Conservation (phyloP, 2,888 invertebrate species). For the Thelaira solivaga region DNA sequence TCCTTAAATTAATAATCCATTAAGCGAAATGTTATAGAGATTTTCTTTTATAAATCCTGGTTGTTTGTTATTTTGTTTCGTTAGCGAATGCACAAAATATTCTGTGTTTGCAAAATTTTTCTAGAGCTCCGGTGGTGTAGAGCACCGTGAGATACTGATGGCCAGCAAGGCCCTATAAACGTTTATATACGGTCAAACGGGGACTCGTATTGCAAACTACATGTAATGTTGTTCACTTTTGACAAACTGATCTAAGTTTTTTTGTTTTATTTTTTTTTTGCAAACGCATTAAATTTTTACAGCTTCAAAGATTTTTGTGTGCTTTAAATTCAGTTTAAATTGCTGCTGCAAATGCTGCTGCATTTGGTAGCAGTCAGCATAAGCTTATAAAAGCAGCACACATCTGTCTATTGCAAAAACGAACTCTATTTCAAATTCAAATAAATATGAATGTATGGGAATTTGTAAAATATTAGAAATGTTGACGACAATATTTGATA, state of each 20-base stretch:
- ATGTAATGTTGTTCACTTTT: slow-evolving; percentile 51
- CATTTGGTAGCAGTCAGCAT: slow-evolving; percentile 16
- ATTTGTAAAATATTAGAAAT: slow-evolving; percentile 40
- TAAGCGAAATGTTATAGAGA: background rate
- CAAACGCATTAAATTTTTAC: slow-evolving; percentile 58
- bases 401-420: background rate
- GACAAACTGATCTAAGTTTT: slow-evolving; percentile 56
- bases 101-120: slow-evolving; percentile 2
- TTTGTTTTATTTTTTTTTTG: slow-evolving; percentile 23
- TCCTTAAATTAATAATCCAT: slow-evolving; percentile 57
- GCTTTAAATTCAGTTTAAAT: slow-evolving; percentile 24
- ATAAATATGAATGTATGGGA: slow-evolving; percentile 14
- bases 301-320: slow-evolving; percentile 32
- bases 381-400: slow-evolving; percentile 10
- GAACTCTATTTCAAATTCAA: slow-evolving; percentile 45
- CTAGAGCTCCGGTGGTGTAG: slow-evolving; percentile 74
- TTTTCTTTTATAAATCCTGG: slow-evolving; percentile 41
- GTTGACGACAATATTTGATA: slow-evolving; percentile 54
- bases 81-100: background rate
- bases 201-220: slow-evolving; percentile 63
- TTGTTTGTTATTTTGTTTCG: slow-evolving; percentile 6
- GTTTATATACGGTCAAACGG: slow-evolving; percentile 78
- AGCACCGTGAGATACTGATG: slow-evolving; percentile 78
- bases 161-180: slow-evolving; percentile 77
- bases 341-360: slow-evolving; percentile 22